Evolutionary conservation across 2,797 vertebrate species (phyloP), one percentile per base, ranked within the genome.

Genomic region (Agapornis canus): DNA sequence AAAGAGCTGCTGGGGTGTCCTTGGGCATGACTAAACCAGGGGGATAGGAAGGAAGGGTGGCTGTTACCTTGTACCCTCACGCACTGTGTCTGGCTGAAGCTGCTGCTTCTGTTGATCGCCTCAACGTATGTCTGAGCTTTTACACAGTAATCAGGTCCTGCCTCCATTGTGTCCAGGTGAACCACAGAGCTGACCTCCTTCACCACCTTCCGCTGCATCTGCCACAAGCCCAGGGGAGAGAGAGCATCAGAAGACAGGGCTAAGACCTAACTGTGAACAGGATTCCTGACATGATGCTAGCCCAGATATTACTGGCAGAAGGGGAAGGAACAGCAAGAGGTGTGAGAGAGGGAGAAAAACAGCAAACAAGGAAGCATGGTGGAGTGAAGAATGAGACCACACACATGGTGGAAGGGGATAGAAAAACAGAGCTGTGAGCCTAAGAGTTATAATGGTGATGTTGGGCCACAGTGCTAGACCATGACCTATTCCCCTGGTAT

Each of bases 11-110:
- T 51, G 37, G 12, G 7, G 2, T 90, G 2, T 47, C 51, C 14
- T 32, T 13, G 22, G 27, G 22, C 35, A 10, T 7, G 60, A 4
- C 6, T 40, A 3, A 4, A 9, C 1, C 13, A 32, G 27, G 18
- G 32, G 40, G 23, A 26, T 3, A 29, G 56, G 43, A 37, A 49
- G 48, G 17, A n/a, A 51, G 21, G 11, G 18, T 22, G 59, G 37
- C 27, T 54, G 57, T 96, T 90, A 98, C 98, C 98, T 97, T 82
- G 89, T 9, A 91, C 95, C 48, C 79, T 92, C 70, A 98, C 85
- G 1, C 98, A 98, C 45, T 96, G 91, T 2, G 51, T 45, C 54
- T 85, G 90, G 86, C 97, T 98, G 94, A 98, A 98, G 93, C 90
- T 89, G 23, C 98, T 98, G 92, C 85, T 92, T 76, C 95, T 97